Evolutionary conservation across 2,797 vertebrate genomes (phyloP).

Genomic region (Pseudomugil tenellus): DNA sequence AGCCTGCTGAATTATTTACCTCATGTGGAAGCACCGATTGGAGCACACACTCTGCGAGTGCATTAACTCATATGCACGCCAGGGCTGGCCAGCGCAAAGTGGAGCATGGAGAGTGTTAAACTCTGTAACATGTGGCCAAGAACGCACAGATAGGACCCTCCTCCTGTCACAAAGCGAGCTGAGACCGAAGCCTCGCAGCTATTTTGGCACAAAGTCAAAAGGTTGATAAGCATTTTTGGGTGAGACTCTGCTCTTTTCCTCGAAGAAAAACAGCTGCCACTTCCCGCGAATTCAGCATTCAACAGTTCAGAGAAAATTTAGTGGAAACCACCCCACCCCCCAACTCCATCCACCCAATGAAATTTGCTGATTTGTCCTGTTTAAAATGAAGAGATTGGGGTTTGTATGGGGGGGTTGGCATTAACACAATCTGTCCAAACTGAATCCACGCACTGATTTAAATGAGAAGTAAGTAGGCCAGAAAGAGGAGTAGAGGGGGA

Average conservation of each 20-base stretch:
- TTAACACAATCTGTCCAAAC: slow-evolving; percentile 7
- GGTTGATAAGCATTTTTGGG: slow-evolving; percentile 85
- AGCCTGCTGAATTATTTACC: slow-evolving; percentile 72
- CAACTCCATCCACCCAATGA: not conserved
- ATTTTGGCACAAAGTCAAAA: slow-evolving; percentile 85
- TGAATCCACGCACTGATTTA: slow-evolving; percentile 20
- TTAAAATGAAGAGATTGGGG: slow-evolving; percentile 10
- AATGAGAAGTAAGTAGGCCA: slow-evolving; percentile 12
- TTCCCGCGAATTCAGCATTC: slow-evolving; percentile 41
- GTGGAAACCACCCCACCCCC: not conserved
- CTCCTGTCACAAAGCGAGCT: slow-evolving; percentile 56
- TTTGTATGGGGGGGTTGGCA: not conserved
- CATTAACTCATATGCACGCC: too few relatives aligned
- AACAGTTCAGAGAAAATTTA: slow-evolving; percentile 47
- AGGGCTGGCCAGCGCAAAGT: slow-evolving; percentile 36
- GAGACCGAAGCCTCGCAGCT: slow-evolving; percentile 80
- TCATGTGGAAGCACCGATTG: slow-evolving; percentile 49
- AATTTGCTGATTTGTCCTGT: slow-evolving; percentile 35
- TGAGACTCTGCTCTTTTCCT: slow-evolving; percentile 82
- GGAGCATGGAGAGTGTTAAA: slow-evolving; percentile 56
- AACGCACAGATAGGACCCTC: slow-evolving; percentile 40
- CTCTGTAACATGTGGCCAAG: slow-evolving; percentile 63
- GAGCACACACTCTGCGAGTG: slow-evolving; percentile 47
- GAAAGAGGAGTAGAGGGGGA: slow-evolving; percentile 16
- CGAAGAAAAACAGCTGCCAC: slow-evolving; percentile 87